Base-by-base conservation (phyloP, 2,113 vertebrate genomes). In the Sorex fumeus region DNA sequence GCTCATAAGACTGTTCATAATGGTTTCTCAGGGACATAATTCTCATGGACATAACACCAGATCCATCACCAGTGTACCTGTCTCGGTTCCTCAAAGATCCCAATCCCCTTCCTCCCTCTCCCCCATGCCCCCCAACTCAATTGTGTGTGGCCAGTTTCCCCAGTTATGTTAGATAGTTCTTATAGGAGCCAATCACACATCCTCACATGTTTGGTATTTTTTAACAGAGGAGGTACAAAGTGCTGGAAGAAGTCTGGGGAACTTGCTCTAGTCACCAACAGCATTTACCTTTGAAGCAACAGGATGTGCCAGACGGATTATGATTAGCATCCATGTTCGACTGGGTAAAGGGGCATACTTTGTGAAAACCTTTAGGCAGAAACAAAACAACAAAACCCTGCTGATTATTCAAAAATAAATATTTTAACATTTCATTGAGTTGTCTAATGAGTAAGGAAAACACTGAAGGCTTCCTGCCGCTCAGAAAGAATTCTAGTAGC, bases 341-440 rank as follows among this genome's bases (percentile, higher is more conserved):
- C 43, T 72, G 74, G 25, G 71, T 62, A 92, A 87, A 90, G 1
- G 57, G 81, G 25, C 0, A 78, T 87, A 75, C 87, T 96, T 92
- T 91, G 70, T 30, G 87, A 57, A 87, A 97, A 88, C 77, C 60
- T 96, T 91, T 62, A 76, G 92, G 64, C 34, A 85, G 87, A 93
- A 95, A 25, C 32, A 87, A 88, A 94, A 95, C 57, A 19, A 25
- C 57, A 19, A 25, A 72, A 72, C 19, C 3, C 1, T 81, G 43
- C 80, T 91, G 67, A 92, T 96, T 91, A 89, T 92, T 96, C 72
- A 96, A 93, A 96, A 94, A 93, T 95, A 95, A 96, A 95, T 85
- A 94, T 95, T 92, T 93, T 90, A 96, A 86, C 93, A 96, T 96
- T 96, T 96, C 91, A 93, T 80, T 93, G 95, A 92, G 81, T 89